Evolutionary conservation across 2,888 invertebrate species (phyloP).

Genomic region (Phortica okadai): DNA sequence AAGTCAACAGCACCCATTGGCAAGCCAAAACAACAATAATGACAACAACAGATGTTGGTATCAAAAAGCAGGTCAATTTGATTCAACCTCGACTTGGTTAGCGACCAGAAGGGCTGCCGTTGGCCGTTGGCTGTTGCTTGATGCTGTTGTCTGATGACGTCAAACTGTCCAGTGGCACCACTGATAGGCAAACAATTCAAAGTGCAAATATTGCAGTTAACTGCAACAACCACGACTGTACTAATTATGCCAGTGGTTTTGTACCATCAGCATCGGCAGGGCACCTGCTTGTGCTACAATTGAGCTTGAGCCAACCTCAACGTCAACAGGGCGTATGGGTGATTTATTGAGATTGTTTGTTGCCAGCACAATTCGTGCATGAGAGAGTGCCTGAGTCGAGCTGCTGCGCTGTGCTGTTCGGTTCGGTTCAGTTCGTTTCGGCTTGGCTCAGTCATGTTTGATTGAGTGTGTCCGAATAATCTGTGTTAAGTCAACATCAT

Average conservation of each 20-base stretch:
- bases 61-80: constrained; percentile 15
- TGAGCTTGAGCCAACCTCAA: not conserved
- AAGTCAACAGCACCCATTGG: not conserved
- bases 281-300: not conserved
- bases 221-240: not conserved
- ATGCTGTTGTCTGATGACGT: not conserved
- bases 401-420: not conserved
- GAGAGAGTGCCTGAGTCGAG: not conserved
- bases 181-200: not conserved
- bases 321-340: constrained; percentile 9
- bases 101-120: not conserved
- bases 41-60: not conserved
- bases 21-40: not conserved
- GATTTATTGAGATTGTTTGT: constrained; percentile 17
- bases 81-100: constrained; percentile 6
- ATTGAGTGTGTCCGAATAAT: not conserved
- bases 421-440: not conserved
- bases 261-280: not conserved
- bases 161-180: not conserved
- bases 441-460: not conserved
- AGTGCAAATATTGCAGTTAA: constrained; percentile 11
- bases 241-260: not conserved
- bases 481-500: constrained; percentile 15
- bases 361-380: constrained; percentile 19
- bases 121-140: not conserved